These are phyloP conservation scores for Gopherus evgoodei DNA, from an alignment of 2,113 vertebrate genomes.

Conservation along the genomic window DNA sequence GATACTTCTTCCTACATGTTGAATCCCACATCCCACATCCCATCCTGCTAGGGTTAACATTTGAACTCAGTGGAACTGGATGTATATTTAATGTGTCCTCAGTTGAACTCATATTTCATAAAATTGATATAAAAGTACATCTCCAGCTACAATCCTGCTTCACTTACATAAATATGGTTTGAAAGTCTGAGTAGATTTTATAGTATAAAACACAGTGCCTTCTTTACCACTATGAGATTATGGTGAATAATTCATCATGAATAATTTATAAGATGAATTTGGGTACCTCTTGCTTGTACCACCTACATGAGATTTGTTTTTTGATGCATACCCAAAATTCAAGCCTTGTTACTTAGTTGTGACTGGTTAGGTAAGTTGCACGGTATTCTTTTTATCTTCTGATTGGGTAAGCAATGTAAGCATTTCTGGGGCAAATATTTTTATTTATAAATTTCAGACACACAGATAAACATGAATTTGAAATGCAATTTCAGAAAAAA, in stretches of 20 bases:
- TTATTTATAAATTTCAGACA: conserved; percentile 62
- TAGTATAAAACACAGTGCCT: conserved; percentile 25
- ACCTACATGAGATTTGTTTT: conserved; percentile 23
- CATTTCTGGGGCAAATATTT: conserved; percentile 34
- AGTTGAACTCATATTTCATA: conserved; percentile 17
- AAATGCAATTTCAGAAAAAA: conserved; percentile 28
- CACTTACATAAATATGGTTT: conserved; percentile 29
- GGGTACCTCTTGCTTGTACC: conserved; percentile 42
- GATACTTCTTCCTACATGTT: background rate
- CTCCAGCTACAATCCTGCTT: background rate
- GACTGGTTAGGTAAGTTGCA: conserved; percentile 1
- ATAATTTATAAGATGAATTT: conserved; percentile 63
- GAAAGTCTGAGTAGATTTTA: conserved; percentile 47
- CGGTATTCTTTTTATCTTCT: background rate
- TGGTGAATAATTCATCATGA: conserved; percentile 56
- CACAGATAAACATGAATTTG: conserved; percentile 22
- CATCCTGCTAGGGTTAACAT: background rate
- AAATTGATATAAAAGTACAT: conserved; percentile 35
- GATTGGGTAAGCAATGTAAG: conserved; percentile 29
- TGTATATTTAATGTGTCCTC: background rate
- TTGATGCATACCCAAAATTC: conserved; percentile 4
- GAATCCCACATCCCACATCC: background rate
- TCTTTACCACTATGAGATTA: conserved; percentile 41
- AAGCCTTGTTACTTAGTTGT: background rate
- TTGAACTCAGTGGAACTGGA: background rate